These are phyloP conservation scores for Oxyura jamaicensis DNA, from an alignment of 2,113 vertebrate genomes.

Conservation along the genomic window DNA sequence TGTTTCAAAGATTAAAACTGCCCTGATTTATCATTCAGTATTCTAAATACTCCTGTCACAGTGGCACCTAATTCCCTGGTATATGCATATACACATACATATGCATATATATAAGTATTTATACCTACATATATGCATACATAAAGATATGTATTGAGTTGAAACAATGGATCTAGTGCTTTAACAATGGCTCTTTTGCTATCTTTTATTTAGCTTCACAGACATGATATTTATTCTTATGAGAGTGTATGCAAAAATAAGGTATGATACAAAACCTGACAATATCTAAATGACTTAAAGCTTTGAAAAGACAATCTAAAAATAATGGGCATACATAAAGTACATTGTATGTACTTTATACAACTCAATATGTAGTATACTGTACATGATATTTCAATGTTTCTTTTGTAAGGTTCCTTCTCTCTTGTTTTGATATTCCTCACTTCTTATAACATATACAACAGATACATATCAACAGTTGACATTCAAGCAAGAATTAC, in stretches of 20 bases:
- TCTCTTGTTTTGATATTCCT: not conserved
- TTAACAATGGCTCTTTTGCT: not conserved
- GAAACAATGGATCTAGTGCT: not conserved
- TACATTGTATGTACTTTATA: not conserved
- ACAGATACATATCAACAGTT: not conserved
- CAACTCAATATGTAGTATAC: not conserved
- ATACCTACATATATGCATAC: not conserved
- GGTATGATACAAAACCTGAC: not conserved
- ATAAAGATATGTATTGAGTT: not conserved
- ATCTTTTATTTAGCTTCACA: not conserved
- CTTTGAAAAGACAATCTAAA: not conserved
- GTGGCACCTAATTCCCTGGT: not conserved
- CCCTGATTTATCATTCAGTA: not conserved
- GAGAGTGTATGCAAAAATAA: not conserved
- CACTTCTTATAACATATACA: not conserved
- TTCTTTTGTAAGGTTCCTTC: not conserved
- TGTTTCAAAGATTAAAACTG: not conserved
- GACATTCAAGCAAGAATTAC: not conserved
- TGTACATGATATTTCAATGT: not conserved
- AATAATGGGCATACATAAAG: not conserved
- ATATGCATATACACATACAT: not conserved
- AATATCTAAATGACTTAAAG: not conserved
- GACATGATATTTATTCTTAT: not conserved
- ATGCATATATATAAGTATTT: not conserved
- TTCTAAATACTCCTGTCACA: not conserved